Evolutionary conservation across 1,140 invertebrate species (phyloP).

Genomic region (Nymphalis io): DNA sequence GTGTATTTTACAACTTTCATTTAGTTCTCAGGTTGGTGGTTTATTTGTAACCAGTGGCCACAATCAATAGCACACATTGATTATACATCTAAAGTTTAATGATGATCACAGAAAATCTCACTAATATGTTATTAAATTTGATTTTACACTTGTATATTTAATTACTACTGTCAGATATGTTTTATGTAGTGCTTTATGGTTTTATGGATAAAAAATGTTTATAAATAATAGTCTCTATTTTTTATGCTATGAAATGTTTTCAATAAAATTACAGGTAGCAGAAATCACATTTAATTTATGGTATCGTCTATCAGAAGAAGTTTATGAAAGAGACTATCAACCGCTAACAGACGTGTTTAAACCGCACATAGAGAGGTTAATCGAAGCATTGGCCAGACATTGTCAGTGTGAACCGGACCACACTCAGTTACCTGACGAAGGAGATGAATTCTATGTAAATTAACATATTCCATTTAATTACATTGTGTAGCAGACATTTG

Average conservation of each 20-base stretch:
- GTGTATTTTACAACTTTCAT: no score
- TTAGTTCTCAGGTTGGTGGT: no score
- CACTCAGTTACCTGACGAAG: conserved; percentile 83
- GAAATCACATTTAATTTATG: conserved; percentile 98
- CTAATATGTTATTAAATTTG: no score
- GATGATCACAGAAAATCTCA: no score
- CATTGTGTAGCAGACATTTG: no score
- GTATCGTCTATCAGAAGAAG: conserved; percentile 96
- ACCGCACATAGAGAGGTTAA: conserved; percentile 94
- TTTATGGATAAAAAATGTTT: no score
- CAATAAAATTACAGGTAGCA: conserved; percentile 85
- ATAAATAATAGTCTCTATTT: not conserved
- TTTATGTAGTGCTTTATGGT: no score
- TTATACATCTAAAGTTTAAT: no score
- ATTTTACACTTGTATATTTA: no score
- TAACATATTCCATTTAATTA: not conserved
- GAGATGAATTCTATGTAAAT: conserved; percentile 87
- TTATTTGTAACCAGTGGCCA: no score
- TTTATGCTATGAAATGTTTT: not conserved
- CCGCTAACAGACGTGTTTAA: conserved; percentile 90
- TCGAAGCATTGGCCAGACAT: conserved; percentile 87
- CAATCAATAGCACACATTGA: no score
- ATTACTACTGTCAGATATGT: no score
- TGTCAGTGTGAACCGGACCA: conserved; percentile 77
- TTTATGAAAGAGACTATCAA: conserved; percentile 94